Conservation (phyloP, 1,140 invertebrate genomes). For the Drosophila funebris region DNA sequence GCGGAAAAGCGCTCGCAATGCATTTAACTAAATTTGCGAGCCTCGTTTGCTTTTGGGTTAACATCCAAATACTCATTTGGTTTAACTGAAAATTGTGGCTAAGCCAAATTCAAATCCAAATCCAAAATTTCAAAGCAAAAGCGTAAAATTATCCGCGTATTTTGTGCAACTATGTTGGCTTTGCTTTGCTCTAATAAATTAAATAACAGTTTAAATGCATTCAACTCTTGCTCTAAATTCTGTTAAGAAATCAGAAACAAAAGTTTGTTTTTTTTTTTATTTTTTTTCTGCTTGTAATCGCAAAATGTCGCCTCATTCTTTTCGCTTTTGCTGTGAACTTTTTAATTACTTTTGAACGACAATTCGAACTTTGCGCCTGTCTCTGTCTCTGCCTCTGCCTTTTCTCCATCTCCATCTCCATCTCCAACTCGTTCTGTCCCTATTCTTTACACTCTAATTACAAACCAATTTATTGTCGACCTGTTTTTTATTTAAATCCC, state of each 20-base stretch:
- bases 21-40: constrained; percentile 43
- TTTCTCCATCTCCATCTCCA: background rate
- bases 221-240: constrained; percentile 24
- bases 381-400: constrained; percentile 26
- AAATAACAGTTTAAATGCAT: constrained; percentile 37
- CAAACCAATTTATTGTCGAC: constrained; percentile 57
- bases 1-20: constrained; percentile 14
- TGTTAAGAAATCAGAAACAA: constrained; percentile 33
- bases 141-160: constrained; percentile 42
- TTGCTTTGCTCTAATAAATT: constrained; percentile 25
- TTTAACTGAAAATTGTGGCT: constrained; percentile 30
- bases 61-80: constrained; percentile 23
- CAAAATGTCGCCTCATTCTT: constrained; percentile 68
- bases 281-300: constrained; percentile 47
- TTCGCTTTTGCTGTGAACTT: constrained; percentile 66
- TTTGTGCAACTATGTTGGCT: background rate
- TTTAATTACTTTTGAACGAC: constrained; percentile 81
- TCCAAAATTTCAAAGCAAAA: background rate
- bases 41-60: constrained; percentile 8
- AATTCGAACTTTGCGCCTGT: constrained; percentile 73
- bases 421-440: background rate
- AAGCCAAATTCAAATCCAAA: constrained; percentile 2
- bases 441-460: constrained; percentile 67
- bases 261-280: background rate
- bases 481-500: constrained; percentile 40